These are phyloP conservation scores for Drosophila pachea DNA, from an alignment of 1,140 invertebrate genomes.

Conservation along the genomic window DNA sequence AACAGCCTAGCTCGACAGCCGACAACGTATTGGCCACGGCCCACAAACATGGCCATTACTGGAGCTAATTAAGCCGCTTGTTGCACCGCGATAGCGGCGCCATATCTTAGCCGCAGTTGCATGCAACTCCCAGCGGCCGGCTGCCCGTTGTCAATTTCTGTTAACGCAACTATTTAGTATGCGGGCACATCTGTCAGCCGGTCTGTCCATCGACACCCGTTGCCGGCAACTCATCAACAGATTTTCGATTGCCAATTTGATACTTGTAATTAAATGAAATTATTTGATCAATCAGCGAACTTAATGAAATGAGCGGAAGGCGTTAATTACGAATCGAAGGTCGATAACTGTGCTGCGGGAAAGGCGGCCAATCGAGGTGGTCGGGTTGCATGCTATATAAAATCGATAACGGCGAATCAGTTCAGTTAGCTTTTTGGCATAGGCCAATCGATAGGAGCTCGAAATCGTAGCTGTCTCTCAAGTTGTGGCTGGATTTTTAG, in stretches of 20 bases:
- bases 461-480: no score
- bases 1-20: slow-evolving; percentile 26
- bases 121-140: slow-evolving; percentile 40
- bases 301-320: no score
- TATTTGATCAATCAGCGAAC: no score
- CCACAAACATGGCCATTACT: slow-evolving; percentile 31
- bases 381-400: no score
- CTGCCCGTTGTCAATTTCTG: slow-evolving; percentile 46
- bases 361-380: no score
- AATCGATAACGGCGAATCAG: no score
- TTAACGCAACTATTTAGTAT: slow-evolving; percentile 56
- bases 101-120: neutral
- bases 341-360: no score
- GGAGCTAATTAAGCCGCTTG: slow-evolving; percentile 64
- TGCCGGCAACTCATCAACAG: slow-evolving; percentile 15
- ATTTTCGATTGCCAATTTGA: neutral
- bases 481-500: no score
- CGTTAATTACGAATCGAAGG: no score
- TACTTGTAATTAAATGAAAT: neutral
- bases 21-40: neutral
- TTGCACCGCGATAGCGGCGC: slow-evolving; percentile 23
- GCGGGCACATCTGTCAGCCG: slow-evolving; percentile 35
- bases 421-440: no score
- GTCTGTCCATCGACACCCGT: slow-evolving; percentile 47
- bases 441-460: no score